Evolutionary conservation across 2,113 vertebrate species (phyloP), one percentile per base, ranked within the genome.

Genomic region (Alouatta palliata): DNA sequence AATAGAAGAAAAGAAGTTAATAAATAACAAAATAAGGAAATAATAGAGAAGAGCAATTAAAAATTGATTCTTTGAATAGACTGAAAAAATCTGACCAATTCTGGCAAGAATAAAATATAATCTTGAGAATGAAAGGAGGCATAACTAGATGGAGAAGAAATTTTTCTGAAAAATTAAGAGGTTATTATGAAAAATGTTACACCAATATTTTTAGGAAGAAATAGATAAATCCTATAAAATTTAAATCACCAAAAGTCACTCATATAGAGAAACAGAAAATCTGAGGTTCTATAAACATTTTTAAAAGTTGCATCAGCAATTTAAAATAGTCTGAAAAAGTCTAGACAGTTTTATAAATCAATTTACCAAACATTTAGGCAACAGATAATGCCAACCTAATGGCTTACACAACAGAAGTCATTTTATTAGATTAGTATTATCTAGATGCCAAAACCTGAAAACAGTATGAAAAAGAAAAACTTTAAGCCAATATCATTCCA

Each of bases 241-340:
- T 87, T 92, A 95, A 96, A 97, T 95, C 95, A 97, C 70, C 64
- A 45, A 88, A 94, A 97, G 40, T 86, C 87, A 97, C 52, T 96
- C 91, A 85, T 71, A 89, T 61, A 96, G 76, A 96, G 76, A 94
- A 97, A 92, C 20, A 90, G 71, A 96, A 94, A 92, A 90, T 94
- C 81, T 95, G 87, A 94, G 84, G 37, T 94, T 76, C 93, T 95
- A 90, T 96, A 97, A 96, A 95, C 37, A 96, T 77, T 88, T 91
- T 90, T 66, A 1, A 3, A 96, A 95, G 91, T 94, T 87, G 16
- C 68, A 97, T 56, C 49, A 90, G 70, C 80, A 83, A 64, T 96
- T 96, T 95, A 95, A 96, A 97, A 94, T 96, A 94, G 86, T n/a
- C 88, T 58, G 66, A 81, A 94, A 77, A 91, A 97, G 64, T 94